These are phyloP conservation scores for Myopa tessellatipennis DNA, from an alignment of 2,888 invertebrate genomes.

Conservation along the genomic window DNA sequence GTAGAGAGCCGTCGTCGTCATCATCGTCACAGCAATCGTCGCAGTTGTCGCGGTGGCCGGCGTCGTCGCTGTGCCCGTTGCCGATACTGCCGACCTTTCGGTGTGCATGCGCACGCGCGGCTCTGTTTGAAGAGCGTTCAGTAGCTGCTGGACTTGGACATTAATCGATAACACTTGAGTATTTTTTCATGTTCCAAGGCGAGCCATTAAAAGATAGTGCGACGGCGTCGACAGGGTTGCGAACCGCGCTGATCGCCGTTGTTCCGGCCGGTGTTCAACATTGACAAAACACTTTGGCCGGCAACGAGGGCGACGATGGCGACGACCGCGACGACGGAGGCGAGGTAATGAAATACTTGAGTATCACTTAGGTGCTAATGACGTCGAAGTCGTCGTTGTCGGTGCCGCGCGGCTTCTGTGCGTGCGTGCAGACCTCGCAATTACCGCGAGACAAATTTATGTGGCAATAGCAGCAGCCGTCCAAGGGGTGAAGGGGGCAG, in stretches of 20 bases:
- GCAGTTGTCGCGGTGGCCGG: slow-evolving; percentile 3
- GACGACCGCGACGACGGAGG: not conserved
- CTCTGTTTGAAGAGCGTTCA: slow-evolving; percentile 53
- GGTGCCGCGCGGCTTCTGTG: slow-evolving; percentile 41
- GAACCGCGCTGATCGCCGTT: slow-evolving; percentile 3
- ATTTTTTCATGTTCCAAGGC: slow-evolving; percentile 41
- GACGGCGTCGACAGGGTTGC: slow-evolving; percentile 13
- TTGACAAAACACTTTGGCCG: slow-evolving; percentile 15
- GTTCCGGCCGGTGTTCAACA: slow-evolving; percentile 22
- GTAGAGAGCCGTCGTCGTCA: slow-evolving; percentile 58
- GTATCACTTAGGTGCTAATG: slow-evolving; percentile 54
- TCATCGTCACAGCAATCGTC: slow-evolving; percentile 58
- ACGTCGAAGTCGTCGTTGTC: slow-evolving; percentile 41
- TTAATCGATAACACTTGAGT: slow-evolving; percentile 68
- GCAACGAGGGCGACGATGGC: not conserved
- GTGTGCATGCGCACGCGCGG: slow-evolving; percentile 40
- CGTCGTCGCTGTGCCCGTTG: not conserved
- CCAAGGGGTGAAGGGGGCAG: not conserved
- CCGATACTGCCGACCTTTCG: slow-evolving; percentile 39
- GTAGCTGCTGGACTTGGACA: slow-evolving; percentile 68
- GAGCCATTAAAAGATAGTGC: slow-evolving; percentile 69
- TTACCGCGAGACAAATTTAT: slow-evolving; percentile 35
- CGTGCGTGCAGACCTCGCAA: slow-evolving; percentile 15
- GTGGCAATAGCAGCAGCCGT: not conserved
- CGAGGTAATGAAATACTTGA: slow-evolving; percentile 51